A percentile compares a stretch with the other conserved stretches of the same genome.
These are phyloP conservation scores for Corticium candelabrum DNA, from an alignment of 37 sponge, comb jelly and placozoan species.

Conservation along the genomic window DNA sequence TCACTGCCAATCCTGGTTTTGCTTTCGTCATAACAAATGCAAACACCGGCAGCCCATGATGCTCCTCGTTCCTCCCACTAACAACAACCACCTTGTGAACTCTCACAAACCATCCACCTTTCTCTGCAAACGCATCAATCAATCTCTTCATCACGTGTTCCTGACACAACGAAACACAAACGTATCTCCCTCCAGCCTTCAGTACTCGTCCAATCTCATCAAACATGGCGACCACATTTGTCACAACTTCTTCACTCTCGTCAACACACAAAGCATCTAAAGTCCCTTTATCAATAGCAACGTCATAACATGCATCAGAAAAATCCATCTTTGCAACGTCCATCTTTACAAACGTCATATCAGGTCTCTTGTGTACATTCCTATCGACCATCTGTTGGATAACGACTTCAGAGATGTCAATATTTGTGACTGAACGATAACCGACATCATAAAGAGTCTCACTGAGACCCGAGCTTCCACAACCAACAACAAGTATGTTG, in stretches of 20 bases:
- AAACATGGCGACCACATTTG: conserved; percentile 46
- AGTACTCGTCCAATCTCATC: conserved; percentile 60
- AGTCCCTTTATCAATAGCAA: conserved; percentile 84
- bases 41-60: conserved; percentile 67
- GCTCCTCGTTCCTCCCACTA: conserved; percentile 14
- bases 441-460: conserved; percentile 82
- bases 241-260: conserved; percentile 32
- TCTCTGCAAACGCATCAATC: conserved; percentile 9
- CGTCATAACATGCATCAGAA: conserved; percentile 36
- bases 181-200: conserved; percentile 62
- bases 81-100: conserved; percentile 47
- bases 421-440: conserved; percentile 40
- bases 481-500: conserved; percentile 52
- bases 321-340: conserved; percentile 55
- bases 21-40: conserved; percentile 78
- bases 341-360: conserved; percentile 53
- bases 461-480: conserved; percentile 79
- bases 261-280: conserved; percentile 70
- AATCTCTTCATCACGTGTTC: conserved; percentile 47
- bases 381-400: conserved; percentile 58
- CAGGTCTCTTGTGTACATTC: conserved; percentile 52
- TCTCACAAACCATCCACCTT: conserved; percentile 60
- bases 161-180: conserved; percentile 67
- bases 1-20: too few species aligned
- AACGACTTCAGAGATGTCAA: conserved; percentile 74